These are phyloP conservation scores for Druceiella hillmani DNA, from an alignment of 2,888 invertebrate species.

Conservation along the genomic window DNA sequence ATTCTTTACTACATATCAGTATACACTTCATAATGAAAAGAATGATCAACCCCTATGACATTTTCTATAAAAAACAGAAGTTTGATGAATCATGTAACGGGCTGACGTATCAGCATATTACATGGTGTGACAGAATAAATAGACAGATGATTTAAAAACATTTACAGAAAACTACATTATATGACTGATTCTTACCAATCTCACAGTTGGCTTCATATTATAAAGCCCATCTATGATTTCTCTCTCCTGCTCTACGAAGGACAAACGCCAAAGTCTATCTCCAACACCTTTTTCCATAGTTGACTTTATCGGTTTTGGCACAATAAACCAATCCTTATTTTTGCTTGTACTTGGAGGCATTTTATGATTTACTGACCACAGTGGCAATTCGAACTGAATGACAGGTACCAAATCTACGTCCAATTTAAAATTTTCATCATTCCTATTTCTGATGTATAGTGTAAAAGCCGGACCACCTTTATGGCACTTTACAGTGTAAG, in stretches of 20 bases:
- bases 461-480: constrained; percentile 55
- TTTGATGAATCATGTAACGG: no score
- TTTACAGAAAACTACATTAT: no score
- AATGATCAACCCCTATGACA: no score
- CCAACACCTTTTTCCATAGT: constrained; percentile 24
- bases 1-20: no score
- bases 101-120: no score
- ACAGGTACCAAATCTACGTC: constrained; percentile 52
- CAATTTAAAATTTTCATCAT: constrained; percentile 31
- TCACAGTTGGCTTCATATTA: constrained; percentile 40
- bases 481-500: constrained; percentile 33
- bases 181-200: constrained; percentile 38
- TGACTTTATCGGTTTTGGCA: constrained; percentile 46
- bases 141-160: no score
- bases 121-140: no score
- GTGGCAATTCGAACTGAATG: constrained; percentile 39
- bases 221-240: constrained; percentile 41
- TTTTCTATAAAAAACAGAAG: no score
- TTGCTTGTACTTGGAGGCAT: no score
- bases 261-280: constrained; percentile 49
- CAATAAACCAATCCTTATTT: constrained; percentile 52
- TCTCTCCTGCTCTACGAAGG: constrained; percentile 51
- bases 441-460: constrained; percentile 34
- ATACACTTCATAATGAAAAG: no score
- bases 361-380: constrained; percentile 39